Evolutionary conservation across 1,140 invertebrate species (phyloP).

Genomic region (Panulirus ornatus): DNA sequence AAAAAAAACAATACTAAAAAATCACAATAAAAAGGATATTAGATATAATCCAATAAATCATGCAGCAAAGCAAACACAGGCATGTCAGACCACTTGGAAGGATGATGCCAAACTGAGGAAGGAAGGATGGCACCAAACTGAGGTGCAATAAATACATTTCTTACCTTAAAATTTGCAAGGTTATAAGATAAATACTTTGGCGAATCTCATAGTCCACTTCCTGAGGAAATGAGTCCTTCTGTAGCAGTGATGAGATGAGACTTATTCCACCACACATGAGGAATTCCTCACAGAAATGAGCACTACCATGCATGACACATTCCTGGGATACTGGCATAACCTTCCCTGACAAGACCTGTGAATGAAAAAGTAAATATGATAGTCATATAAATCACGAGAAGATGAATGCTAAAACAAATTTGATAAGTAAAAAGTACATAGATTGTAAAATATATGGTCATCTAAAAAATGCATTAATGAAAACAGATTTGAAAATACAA

Average conservation of each 20-base stretch:
- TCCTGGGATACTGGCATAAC: constrained; percentile 79
- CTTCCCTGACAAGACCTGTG: constrained; percentile 80
- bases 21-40: too few relatives aligned
- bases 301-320: constrained; percentile 77
- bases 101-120: too few relatives aligned
- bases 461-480: too few relatives aligned
- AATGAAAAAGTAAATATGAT: constrained; percentile 32
- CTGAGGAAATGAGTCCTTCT: constrained; percentile 79
- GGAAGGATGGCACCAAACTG: too few relatives aligned
- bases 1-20: too few relatives aligned
- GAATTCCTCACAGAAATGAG: constrained; percentile 80
- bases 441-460: neutral
- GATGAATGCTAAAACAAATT: neutral
- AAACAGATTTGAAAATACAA: too few relatives aligned
- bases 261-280: constrained; percentile 79
- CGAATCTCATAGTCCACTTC: constrained; percentile 80
- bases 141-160: neutral
- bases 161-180: constrained; percentile 80
- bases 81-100: too few relatives aligned
- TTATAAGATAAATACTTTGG: constrained; percentile 80
- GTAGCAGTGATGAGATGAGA: constrained; percentile 79
- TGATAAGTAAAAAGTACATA: neutral
- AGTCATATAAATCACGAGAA: neutral
- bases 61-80: too few relatives aligned
- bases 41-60: too few relatives aligned